phyloP scores from a whole-genome alignment of 2,888 invertebrate genomes.

The Plagodis pulveraria region DNA sequence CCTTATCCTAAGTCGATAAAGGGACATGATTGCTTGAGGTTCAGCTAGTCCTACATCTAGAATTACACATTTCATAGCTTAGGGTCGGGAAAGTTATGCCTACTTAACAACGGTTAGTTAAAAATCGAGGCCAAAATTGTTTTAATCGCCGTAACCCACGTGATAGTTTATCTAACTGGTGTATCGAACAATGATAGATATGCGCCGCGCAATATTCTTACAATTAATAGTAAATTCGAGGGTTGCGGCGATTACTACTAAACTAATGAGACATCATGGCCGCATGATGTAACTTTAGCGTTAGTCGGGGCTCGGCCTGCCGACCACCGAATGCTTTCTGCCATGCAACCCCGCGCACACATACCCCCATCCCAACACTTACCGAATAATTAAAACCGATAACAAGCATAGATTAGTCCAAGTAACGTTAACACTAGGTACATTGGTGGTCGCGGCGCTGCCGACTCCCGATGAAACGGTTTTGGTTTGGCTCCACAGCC shows the following conservation, averaged over 20 bases:
- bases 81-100: constrained; percentile 64
- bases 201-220: background rate
- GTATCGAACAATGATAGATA: background rate
- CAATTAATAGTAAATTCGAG: constrained; percentile 33
- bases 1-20: constrained; percentile 56
- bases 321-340: constrained; percentile 39
- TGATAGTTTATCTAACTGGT: constrained; percentile 2
- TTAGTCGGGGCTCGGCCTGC: constrained; percentile 53
- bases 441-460: constrained; percentile 41
- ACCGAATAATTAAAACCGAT: constrained; percentile 20
- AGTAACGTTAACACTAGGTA: constrained; percentile 18
- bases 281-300: constrained; percentile 78
- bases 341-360: constrained; percentile 3
- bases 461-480: constrained; percentile 55
- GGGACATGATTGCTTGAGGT: constrained; percentile 42
- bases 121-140: constrained; percentile 80
- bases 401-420: constrained; percentile 29
- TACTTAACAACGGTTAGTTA: constrained; percentile 56
- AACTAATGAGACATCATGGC: constrained; percentile 79
- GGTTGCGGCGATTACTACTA: constrained; percentile 65
- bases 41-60: constrained; percentile 49
- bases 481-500: constrained; percentile 79
- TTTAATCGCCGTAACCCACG: constrained; percentile 47
- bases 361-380: constrained; percentile 21
- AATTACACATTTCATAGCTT: constrained; percentile 82